Evolutionary conservation across 2,888 invertebrate species (phyloP).

Genomic region (Eurois occulta): DNA sequence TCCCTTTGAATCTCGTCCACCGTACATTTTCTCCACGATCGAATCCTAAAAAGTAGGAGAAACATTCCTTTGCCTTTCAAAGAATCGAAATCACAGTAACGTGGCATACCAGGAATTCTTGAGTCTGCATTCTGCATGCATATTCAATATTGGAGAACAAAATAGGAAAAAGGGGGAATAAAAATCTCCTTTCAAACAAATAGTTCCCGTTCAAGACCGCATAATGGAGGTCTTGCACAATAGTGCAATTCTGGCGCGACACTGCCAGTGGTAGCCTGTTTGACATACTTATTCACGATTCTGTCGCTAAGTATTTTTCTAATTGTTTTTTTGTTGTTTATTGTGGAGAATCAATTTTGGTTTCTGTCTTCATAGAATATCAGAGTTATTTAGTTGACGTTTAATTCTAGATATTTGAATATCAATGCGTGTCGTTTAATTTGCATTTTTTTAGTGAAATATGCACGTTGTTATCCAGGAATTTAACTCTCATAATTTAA

Average conservation of each 20-base stretch:
- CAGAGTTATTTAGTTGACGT: background rate
- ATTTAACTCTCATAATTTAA: background rate
- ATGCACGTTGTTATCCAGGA: rapidly evolving
- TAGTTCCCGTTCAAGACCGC: conserved; percentile 63
- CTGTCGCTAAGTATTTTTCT: conserved; percentile 43
- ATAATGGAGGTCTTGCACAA: conserved; percentile 63
- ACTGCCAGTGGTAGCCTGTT: conserved; percentile 37
- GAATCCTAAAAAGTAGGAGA: conserved; percentile 51
- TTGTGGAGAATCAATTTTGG: conserved; percentile 26
- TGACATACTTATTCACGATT: conserved; percentile 49
- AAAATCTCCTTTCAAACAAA: conserved; percentile 68
- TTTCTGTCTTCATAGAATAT: background rate
- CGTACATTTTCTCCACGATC: conserved; percentile 48
- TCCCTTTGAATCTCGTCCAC: conserved; percentile 32
- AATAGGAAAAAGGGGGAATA: conserved; percentile 57
- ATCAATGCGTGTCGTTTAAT: background rate
- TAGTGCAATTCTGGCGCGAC: conserved; percentile 60
- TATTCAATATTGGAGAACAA: conserved; percentile 63
- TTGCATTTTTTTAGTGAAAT: background rate
- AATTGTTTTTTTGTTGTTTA: conserved; percentile 12
- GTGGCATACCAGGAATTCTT: conserved; percentile 49
- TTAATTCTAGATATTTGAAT: background rate
- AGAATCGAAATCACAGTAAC: conserved; percentile 53
- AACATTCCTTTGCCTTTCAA: conserved; percentile 58
- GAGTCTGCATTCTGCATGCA: conserved; percentile 59